These are phyloP conservation scores for Coecobrya sp. DNA, from an alignment of 2,888 invertebrate genomes.

Conservation along the genomic window DNA sequence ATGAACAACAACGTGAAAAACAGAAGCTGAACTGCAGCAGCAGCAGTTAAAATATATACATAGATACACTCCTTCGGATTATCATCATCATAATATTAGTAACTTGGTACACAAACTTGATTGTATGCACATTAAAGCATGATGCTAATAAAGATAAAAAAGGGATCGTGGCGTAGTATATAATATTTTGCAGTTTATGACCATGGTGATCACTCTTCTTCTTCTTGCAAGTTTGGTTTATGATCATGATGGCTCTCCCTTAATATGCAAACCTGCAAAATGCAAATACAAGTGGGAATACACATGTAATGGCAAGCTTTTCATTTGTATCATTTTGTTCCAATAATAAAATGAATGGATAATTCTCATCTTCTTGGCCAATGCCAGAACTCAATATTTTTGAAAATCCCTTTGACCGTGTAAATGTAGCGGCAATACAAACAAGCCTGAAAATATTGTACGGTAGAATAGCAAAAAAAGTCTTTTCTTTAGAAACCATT, in stretches of 20 bases:
- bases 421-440: too few species aligned
- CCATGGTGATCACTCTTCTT: too few species aligned
- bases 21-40: slow-evolving; percentile 31
- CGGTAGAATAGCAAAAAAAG: neutral
- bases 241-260: neutral
- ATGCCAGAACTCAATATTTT: too few species aligned
- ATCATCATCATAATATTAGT: slow-evolving; percentile 3
- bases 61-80: neutral
- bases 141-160: slow-evolving; percentile 4
- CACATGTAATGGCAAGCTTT: too few species aligned
- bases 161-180: neutral
- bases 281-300: too few species aligned
- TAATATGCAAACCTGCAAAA: neutral
- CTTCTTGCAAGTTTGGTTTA: too few species aligned
- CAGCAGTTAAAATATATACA: neutral
- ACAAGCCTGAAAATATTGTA: neutral
- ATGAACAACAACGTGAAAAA: too few species aligned
- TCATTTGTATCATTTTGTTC: too few species aligned
- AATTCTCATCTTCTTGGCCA: slow-evolving; percentile 4
- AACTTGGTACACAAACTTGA: neutral
- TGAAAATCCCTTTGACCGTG: too few species aligned
- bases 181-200: neutral
- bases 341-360: neutral
- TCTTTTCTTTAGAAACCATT: too few species aligned
- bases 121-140: slow-evolving; percentile 1